Evolutionary conservation across 1,140 invertebrate species (phyloP), one percentile per base, ranked within the genome.

Genomic region (Anadara kagoshimensis): DNA sequence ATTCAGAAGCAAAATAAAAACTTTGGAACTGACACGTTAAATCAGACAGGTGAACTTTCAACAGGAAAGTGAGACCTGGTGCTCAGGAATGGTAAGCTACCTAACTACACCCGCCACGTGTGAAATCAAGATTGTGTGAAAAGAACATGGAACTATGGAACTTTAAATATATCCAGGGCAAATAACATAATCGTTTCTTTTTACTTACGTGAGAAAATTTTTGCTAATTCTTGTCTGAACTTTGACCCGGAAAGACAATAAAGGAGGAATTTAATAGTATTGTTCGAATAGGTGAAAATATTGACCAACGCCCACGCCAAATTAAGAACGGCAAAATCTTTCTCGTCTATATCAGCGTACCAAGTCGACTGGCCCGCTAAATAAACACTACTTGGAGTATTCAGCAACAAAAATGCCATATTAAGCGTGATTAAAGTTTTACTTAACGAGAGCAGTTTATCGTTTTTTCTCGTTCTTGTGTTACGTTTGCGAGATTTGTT

Each of bases 321-420:
- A n/a, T 49, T 51, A 0, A 69, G 53, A 58, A 54, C 53, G 1
- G 73, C 73, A 18, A 41, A 29, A 18, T 41, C 29, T 5, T 51
- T 41, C 26, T 53, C 61, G 0, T 24, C 8, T 36, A 59, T 44
- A 0, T 20, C 45, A 16, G 24, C 44, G 5, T 26, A 45, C 70
- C 70, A 76, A 44, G 75, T 47, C 12, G 64, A 57, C 36, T 69
- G 41, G 1, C 70, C 59, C 12, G 80, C 78, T 14, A 80, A 62
- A 53, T 75, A 83, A 41, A 79, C 63, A 62, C 78, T 76, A 36
- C 83, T 74, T 10, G 83, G 81, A 36, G 73, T 65, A 11, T 78
- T 80, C n/a, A 71, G 75, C 8, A 79, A 16, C 26, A 84, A 24
- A 58, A 81, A 78, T 29, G 78, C 72, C 5, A 70, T 24, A 51